Evolutionary conservation across 1,140 invertebrate genomes (phyloP), one percentile per base, ranked within the genome.

Genomic region (Drosophila tristis): DNA sequence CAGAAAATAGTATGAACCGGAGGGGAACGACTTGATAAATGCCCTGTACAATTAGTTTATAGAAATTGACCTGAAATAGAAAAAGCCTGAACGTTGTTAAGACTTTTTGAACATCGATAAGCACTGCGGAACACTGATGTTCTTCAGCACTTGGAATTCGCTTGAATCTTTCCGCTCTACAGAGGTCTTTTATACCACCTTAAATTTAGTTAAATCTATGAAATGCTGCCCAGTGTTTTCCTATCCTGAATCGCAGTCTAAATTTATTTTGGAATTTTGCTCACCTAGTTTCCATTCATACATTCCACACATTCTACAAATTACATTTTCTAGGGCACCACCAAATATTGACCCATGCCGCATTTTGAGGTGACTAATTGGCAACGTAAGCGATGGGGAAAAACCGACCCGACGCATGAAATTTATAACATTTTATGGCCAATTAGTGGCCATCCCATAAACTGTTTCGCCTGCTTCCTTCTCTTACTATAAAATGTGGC

Each of bases 351-450:
- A 70, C 43, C 31, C 5, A 13, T 31, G 49, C 35, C 66, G 35
- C 51, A 70, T 70, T 70, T 58, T 58, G 23, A 39, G 51, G 67
- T 71, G 67, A 71, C 67, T 71, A 70, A 71, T 70, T 71, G 67
- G 44, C 67, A 53, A 71, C 65, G 35, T 58, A 71, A 71, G 53
- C 58, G 35, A 13, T 39, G 35, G 65, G 63, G 65, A 70, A 70
- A 70, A 71, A 71, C 67, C 64, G 8, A 8, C 65, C 67, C 64
- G 15, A 8, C 67, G 50, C 67, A 58, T 58, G 45, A 70, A 70
- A 70, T 71, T 71, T 49, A 71, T 71, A 58, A 44, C 70, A 70
- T 70, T 71, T 71, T 70, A 71, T 71, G 67, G 65, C 67, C 67
- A 71, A 71, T 71, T 71, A 71, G 65, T 71, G 67, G 67, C 35